Percentiles rank a stretch among this genome's conserved stretches.
Evolutionary conservation across 1,140 invertebrate species (phyloP).

Genomic region (Drosophila gunungcola): DNA sequence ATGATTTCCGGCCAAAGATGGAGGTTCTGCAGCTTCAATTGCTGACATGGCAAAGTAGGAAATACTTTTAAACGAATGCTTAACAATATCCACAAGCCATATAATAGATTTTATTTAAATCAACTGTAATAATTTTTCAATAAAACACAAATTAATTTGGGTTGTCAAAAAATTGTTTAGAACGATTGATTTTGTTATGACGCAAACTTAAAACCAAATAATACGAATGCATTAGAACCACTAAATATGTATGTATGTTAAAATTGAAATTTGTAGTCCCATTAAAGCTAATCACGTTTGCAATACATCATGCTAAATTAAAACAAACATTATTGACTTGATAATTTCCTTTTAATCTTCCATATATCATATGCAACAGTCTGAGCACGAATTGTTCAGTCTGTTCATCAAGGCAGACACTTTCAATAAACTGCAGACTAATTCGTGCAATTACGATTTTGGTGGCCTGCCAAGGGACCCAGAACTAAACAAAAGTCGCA

Average conservation of each 20-base stretch:
- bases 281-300: neutral
- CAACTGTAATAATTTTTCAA: too few relatives aligned
- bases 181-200: too few relatives aligned
- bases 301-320: neutral
- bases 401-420: conserved; percentile 34
- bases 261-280: neutral
- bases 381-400: neutral
- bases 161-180: too few relatives aligned
- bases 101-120: neutral
- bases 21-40: neutral
- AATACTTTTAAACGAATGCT: neutral
- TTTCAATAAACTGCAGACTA: conserved; percentile 32
- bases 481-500: conserved; percentile 56
- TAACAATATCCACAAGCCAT: neutral
- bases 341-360: neutral
- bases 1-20: conserved; percentile 1
- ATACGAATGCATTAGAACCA: neutral
- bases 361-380: neutral
- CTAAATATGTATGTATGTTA: neutral
- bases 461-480: conserved; percentile 60
- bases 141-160: neutral
- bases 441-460: conserved; percentile 54
- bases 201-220: neutral
- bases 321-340: neutral
- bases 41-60: conserved; percentile 3